Base-by-base conservation (phyloP, 2,888 invertebrate species). In the Epirrita christyi region DNA sequence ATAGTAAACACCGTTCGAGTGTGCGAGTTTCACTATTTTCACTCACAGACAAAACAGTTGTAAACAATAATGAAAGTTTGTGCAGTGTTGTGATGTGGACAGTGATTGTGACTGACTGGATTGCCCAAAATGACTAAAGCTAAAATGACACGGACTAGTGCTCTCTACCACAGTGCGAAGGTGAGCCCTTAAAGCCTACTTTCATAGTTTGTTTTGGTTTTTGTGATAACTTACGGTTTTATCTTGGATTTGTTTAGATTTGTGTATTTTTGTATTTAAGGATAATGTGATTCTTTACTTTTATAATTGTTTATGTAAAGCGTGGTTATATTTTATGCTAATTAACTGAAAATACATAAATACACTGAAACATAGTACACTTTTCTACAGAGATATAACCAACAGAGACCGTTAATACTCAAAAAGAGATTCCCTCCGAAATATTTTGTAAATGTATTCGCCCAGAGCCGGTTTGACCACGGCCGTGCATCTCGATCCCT, bases 161-260 rank as follows among this genome's bases (percentile, higher is more conserved):
- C 96, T 67, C 93, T 96, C 59, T 95, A 94, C 83, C 96, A 96
- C 86, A 94, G 95, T 76, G 95, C 95, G 52, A 96, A 96, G 95
- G 96, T 96, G 81, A 92, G 90, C 75, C 75, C 72, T 72, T 69
- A 71, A 63, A 66, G 50, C 53, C 66, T 60, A 60, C 58, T 64
- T 68, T 57, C 50, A 53, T 63, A 63, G 46, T 62, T 68, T 61
- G 52, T 66, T 68, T 50, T 52, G 45, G 13, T 62, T 68, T 67
- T 66, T 13, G 6, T 49, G 3, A 41, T 66, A 43, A 44, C 49
- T 37, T 37, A 42, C 36, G 10, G n/a, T 29, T 10, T 53, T 7
- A 27, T 6, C 4, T 42, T 13, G 5, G 7, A n/a, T 49, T 43
- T 42, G 14, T 28, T 4, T 40, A 36, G 34, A 37, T 47, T 27